These are phyloP conservation scores for Heterochromis multidens DNA, from an alignment of 2,113 vertebrate genomes.

Conservation along the genomic window DNA sequence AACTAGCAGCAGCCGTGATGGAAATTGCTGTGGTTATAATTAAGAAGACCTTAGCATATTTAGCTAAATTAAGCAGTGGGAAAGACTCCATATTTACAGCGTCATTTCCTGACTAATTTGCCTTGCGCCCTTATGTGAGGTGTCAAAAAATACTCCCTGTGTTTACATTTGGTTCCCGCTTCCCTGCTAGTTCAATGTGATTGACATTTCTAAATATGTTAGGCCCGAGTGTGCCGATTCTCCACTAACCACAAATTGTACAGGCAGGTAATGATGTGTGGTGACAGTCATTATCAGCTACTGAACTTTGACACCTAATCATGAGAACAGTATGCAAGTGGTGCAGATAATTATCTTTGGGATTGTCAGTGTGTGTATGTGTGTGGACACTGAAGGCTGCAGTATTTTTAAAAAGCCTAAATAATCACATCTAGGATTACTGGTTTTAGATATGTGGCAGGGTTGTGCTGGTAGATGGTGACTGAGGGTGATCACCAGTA, in stretches of 20 bases:
- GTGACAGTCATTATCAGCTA: slow-evolving; percentile 25
- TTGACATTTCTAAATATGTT: slow-evolving; percentile 30
- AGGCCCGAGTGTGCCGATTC: not conserved
- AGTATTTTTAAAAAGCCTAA: not conserved
- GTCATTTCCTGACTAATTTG: slow-evolving; percentile 20
- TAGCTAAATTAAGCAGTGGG: slow-evolving; percentile 54
- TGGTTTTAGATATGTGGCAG: not conserved
- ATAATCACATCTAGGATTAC: not conserved
- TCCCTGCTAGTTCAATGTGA: not conserved
- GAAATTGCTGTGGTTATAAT: slow-evolving; percentile 53
- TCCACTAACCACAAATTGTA: slow-evolving; percentile 10
- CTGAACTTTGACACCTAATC: slow-evolving; percentile 52
- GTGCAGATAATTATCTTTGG: slow-evolving; percentile 41
- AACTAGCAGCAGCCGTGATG: slow-evolving; percentile 31
- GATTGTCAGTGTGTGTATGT: not conserved
- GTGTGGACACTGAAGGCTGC: not conserved
- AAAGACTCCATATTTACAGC: slow-evolving; percentile 28
- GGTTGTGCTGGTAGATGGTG: not conserved
- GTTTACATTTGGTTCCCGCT: slow-evolving; percentile 17
- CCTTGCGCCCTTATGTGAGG: not conserved
- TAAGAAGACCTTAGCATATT: slow-evolving; percentile 68
- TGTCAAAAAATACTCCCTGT: not conserved
- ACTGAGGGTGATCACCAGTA: not conserved
- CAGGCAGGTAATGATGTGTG: not conserved
- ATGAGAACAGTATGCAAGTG: slow-evolving; percentile 44